Base-by-base conservation (phyloP, 2,888 invertebrate species). In the Lomographa bimaculata region DNA sequence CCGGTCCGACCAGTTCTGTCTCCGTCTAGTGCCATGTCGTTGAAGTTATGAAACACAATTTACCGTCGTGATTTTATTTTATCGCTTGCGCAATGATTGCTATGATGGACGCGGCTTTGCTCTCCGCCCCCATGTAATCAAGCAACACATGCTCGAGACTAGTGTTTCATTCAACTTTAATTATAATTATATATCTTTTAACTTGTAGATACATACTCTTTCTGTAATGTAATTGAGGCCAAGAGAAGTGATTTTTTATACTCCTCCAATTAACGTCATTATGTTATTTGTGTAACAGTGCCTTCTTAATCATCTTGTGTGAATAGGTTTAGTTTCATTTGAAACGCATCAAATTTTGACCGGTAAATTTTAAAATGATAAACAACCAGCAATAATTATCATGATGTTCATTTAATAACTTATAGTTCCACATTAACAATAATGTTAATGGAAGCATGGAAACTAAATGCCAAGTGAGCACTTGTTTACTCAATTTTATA, bases 21-120 rank as follows among this genome's bases (percentile, higher is more conserved):
- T 46, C 56, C 56, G 64, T 60, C 65, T 71, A 67, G 55, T 55
- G 53, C 58, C 55, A 45, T 54, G 54, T 57, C 55, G 44, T 56
- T 60, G 60, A 64, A 65, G 68, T 81, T 81, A 79, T 78, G 76
- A 82, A 79, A 81, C 71, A 60, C 73, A 65, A 76, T 77, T 78
- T 78, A 77, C 71, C 63, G 56, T 43, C 57, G 61, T 52, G 64
- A 68, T 76, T 79, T 76, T 73, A 71, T 77, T 75, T 72, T 69
- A 76, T 61, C 58, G 60, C 71, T 81, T 83, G 71, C 71, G 77
- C 68, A 82, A 79, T 76, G 58, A 68, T 68, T 67, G 61, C 53
- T 48, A 35, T 55, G 67, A 65, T 63, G 56, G 50, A 54, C 50
- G 47, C 51, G 41, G 46, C 57, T 39, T 47, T 46, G 44, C 36